These are phyloP conservation scores for Troglohyphantes excavatus DNA, from an alignment of 2,888 invertebrate species.

Conservation along the genomic window DNA sequence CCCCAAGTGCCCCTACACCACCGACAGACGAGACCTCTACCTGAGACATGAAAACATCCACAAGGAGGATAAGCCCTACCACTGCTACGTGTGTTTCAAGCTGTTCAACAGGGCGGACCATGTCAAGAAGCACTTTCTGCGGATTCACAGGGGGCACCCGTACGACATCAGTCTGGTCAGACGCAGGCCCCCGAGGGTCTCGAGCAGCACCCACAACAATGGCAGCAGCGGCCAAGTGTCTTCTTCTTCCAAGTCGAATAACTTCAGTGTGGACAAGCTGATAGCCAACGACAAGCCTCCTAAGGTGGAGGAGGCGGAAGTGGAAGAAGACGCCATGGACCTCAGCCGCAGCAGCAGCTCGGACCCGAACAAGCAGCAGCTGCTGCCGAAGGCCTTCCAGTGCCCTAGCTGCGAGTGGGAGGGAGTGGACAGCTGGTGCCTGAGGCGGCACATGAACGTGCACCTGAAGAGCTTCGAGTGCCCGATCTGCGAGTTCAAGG, in stretches of 20 bases:
- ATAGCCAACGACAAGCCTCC: constrained; percentile 33
- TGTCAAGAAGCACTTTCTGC: constrained; percentile 95
- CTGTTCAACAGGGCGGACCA: constrained; percentile 97
- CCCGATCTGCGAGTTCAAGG: constrained; percentile 95
- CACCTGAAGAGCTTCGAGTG: constrained; percentile 96
- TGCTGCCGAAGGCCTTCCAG: constrained; percentile 87
- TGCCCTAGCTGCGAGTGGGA: constrained; percentile 96
- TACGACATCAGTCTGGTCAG: constrained; percentile 86
- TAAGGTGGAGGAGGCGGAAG: background rate
- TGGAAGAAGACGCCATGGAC: constrained; percentile 48
- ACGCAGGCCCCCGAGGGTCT: constrained; percentile 79
- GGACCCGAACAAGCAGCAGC: background rate
- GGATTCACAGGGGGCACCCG: constrained; percentile 94
- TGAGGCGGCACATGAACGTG: constrained; percentile 95
- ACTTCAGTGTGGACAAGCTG: constrained; percentile 56
- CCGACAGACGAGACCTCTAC: constrained; percentile 93
- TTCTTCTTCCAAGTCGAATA: constrained; percentile 32
- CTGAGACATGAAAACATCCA: constrained; percentile 96
- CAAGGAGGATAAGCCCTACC: constrained; percentile 95
- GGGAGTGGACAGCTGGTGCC: constrained; percentile 96
- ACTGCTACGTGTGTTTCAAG: constrained; percentile 88
- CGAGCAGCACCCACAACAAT: constrained; percentile 8
- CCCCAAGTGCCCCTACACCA: constrained; percentile 93
- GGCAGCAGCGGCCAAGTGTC: constrained; percentile 80
- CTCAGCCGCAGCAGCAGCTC: constrained; percentile 28